phyloP scores from a whole-genome alignment of 2,888 invertebrate genomes.

The Orchesella flavescens region DNA sequence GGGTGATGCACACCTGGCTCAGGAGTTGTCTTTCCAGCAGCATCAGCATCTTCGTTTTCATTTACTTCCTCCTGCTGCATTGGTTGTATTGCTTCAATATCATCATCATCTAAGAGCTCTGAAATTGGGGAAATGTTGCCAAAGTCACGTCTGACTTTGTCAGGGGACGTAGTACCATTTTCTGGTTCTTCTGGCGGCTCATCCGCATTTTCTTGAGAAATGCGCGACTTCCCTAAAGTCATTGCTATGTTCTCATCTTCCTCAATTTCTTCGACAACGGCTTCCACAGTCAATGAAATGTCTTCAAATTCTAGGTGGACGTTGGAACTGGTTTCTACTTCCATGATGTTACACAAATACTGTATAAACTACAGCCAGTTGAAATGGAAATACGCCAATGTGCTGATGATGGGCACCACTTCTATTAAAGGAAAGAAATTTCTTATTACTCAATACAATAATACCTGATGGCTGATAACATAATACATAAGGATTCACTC shows the following conservation, averaged over 20 bases:
- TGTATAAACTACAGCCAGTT: too few species aligned
- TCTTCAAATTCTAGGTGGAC: not conserved
- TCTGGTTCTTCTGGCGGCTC: not conserved
- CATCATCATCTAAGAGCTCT: conserved; percentile 39
- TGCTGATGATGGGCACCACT: too few species aligned
- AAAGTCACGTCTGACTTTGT: conserved; percentile 39
- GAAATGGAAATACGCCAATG: too few species aligned
- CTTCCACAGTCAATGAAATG: not conserved
- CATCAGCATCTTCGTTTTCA: not conserved
- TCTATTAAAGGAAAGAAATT: too few species aligned
- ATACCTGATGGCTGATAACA: too few species aligned
- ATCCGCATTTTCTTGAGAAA: not conserved
- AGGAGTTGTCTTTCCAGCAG: conserved; percentile 18
- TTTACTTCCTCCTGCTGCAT: not conserved
- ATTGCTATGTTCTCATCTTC: not conserved
- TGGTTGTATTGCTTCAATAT: conserved; percentile 3
- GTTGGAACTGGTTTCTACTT: not conserved
- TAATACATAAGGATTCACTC: too few species aligned
- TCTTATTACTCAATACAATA: too few species aligned
- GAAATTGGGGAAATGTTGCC: conserved; percentile 65
- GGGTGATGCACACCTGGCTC: conserved; percentile 16
- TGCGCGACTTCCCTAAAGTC: conserved; percentile 2
- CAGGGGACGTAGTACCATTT: not conserved
- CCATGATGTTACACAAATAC: not conserved
- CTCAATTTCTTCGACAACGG: conserved; percentile 42